Evolutionary conservation across 2,113 vertebrate genomes (phyloP).

Genomic region (Phoenicopterus ruber): DNA sequence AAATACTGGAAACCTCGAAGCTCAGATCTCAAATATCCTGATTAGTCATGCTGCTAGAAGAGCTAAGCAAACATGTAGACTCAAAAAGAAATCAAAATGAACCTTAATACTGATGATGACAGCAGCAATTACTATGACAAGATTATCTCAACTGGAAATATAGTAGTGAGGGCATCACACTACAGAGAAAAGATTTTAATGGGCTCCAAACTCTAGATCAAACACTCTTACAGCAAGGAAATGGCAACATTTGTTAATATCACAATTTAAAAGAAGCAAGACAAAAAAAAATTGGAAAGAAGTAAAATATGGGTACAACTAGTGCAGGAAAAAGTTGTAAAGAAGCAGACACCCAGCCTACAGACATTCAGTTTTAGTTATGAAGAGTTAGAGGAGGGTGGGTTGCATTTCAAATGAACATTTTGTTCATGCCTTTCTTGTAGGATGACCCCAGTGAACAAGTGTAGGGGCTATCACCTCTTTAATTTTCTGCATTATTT

Average conservation of each 20-base stretch:
- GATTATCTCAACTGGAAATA: conserved; percentile 10
- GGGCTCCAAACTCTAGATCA: neutral
- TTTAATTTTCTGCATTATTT: neutral
- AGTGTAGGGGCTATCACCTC: neutral
- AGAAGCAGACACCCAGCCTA: neutral
- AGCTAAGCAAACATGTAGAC: neutral
- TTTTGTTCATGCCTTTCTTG: neutral
- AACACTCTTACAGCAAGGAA: neutral
- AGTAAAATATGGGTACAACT: neutral
- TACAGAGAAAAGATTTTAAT: conserved; percentile 2
- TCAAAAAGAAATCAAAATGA: conserved; percentile 41
- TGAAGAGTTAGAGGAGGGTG: neutral
- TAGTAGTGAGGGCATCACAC: neutral
- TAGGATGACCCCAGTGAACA: neutral
- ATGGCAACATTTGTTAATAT: neutral
- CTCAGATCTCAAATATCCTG: neutral
- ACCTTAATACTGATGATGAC: neutral
- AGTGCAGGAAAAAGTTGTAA: neutral
- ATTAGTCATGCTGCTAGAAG: neutral
- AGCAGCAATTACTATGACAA: conserved; percentile 38
- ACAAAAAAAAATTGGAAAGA: neutral
- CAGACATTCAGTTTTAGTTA: neutral
- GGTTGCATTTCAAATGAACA: neutral
- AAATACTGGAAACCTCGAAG: neutral
- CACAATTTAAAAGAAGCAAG: neutral